Base-by-base conservation (phyloP, 2,797 vertebrate genomes). In the Poeciliopsis gracilis region DNA sequence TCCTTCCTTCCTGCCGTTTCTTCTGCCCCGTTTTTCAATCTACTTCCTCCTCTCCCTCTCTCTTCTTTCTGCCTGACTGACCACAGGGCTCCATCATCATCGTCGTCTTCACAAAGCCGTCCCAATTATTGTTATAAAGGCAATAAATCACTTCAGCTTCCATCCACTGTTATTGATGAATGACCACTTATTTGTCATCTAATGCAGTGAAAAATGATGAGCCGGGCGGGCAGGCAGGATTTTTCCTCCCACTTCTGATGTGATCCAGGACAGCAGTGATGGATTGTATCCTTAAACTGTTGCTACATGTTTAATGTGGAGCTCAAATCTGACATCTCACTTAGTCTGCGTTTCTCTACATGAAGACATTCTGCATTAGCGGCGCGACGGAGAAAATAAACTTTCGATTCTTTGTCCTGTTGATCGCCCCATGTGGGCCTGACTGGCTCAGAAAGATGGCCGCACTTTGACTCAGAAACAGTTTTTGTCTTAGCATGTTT, bases 131-230 rank as follows among this genome's bases (percentile, higher is more conserved):
- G 76, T 75, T 80, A 94, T 90, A 95, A 96, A 94, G 93, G 97
- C 96, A 96, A 99, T 99, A 98, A 99, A 98, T 99, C 98, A 99
- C 97, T 97, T 96, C 96, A 97, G 93, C 97, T 97, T 96, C 97
- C 98, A 97, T 98, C 97, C 97, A 97, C 97, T 97, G 97, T 97
- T 98, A 98, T 98, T 99, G 97, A 99, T 98, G 97, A 98, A 98
- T 95, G 96, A 96, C 97, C 97, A 97, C 97, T 98, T 98, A 98
- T 99, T 98, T 98, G 97, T 97, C 97, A 97, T 98, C 97, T 97
- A 98, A 98, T 98, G 95, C 95, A 95, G 94, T 83, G 87, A 96
- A 95, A 97, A 98, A 98, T 95, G 96, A 97, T 97, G 96, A 97
- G 96, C 96, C 96, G 90, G 95, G 49, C 95, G 97, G 97, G 97